Evolutionary conservation across 1,140 invertebrate species (phyloP), one percentile per base, ranked within the genome.

Genomic region (Megalonaias nervosa): DNA sequence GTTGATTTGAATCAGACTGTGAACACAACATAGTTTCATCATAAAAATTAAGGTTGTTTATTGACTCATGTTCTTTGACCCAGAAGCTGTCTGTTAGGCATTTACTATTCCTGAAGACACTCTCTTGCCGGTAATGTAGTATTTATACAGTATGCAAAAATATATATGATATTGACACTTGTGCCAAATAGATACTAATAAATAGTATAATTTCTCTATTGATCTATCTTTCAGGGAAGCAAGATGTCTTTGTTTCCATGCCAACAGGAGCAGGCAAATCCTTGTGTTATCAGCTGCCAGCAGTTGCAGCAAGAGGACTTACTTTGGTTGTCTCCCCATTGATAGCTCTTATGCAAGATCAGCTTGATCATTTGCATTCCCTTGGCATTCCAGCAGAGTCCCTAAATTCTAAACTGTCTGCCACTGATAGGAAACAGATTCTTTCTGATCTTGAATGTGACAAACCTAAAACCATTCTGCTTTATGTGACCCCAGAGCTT

Each of bases 401-500:
- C 2, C 93, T 98, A 16, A 98, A 98, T 91, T 98, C 96, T 3
- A 97, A 96, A 91, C 95, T 96, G 91, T 91, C 91, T 31, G 87
- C 88, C 70, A 93, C 93, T 84, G 95, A 97, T 77, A 92, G 95
- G 55, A 94, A 94, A 81, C 91, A 92, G 74, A 94, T 98, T 14
- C 60, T 85, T 13, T 71, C 57, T 59, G 84, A 87, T 81, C 77
- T 89, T n/a, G 73, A 84, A n/a, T 84, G 83, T 17, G 64, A 57
- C 65, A 82, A 92, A 80, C 95, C 95, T 5, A 92, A 91, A 74
- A 95, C 94, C n/a, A 94, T 93, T 82, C 93, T 99, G 81, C 90
- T 99, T 2, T 99, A 98, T 90, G 93, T 99, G 6, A 98, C 97
- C 5, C 97, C 97, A 0, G 97, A 99, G 90, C 95, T 97, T 88